Conservation (phyloP, 2,113 vertebrate genomes). For the Oreochromis niloticus region DNA sequence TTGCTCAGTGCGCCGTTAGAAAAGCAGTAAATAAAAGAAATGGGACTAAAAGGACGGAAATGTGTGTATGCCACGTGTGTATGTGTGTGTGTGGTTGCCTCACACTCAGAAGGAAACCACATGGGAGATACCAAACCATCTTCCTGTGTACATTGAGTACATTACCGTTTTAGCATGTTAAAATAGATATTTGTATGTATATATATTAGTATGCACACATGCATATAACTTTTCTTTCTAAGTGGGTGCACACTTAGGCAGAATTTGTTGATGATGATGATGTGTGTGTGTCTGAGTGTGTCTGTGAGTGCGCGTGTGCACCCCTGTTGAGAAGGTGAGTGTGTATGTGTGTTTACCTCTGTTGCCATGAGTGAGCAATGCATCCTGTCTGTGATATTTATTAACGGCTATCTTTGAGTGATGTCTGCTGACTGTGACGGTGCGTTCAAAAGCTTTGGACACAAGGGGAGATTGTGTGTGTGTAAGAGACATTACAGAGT, state of each 20-base stretch:
- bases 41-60: slow-evolving; percentile 6
- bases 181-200: rapidly evolving
- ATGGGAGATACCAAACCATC: neutral
- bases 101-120: slow-evolving; percentile 26
- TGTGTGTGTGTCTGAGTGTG: neutral
- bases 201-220: neutral
- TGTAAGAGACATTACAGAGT: neutral
- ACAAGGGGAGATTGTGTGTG: neutral
- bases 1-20: slow-evolving; percentile 30
- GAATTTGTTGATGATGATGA: neutral
- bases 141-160: slow-evolving; percentile 9
- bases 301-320: neutral
- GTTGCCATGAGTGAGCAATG: slow-evolving; percentile 61
- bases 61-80: neutral
- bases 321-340: neutral
- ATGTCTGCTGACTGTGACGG: slow-evolving; percentile 33
- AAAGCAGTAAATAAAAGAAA: slow-evolving; percentile 35
- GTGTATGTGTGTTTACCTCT: slow-evolving; percentile 50
- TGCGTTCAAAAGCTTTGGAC: neutral
- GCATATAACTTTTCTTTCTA: neutral
- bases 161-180: neutral
- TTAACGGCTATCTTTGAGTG: slow-evolving; percentile 44
- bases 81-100: neutral
- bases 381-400: slow-evolving; percentile 56
- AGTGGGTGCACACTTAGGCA: neutral